Evolutionary conservation across 2,888 invertebrate species (phyloP), one percentile per base, ranked within the genome.

Genomic region (Ptychoptera albimana): DNA sequence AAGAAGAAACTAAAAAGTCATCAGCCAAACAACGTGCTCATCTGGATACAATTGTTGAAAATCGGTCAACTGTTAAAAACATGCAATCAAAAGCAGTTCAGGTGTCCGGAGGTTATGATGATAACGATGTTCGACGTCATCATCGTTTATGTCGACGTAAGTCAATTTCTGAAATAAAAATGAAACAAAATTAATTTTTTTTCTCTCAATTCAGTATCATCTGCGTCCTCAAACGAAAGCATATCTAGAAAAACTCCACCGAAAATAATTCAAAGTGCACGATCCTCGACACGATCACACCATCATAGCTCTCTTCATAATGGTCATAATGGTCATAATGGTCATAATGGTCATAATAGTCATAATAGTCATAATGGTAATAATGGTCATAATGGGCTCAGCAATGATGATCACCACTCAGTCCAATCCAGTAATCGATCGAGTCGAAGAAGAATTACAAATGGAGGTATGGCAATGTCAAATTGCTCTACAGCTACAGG

Each of bases 41-140:
- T 11, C 53, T 66, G 29, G 64, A 63, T 43, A 65, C 66, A 31
- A 66, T 66, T 31, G 61, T 61, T 44, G 64, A 65, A 47, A 61
- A 60, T 47, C 51, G 54, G 2, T 44, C 45, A 12, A 39, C 46
- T 8, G 42, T 42, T 36, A 35, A 16, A 23, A 16, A 29, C 2
- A 48, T 48, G 48, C 44, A 48, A 37, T 46, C 46, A 10, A 48
- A 48, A 37, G 48, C 40, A 8, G 44, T 48, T 30, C 48, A 48
- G 40, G 48, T 48, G 10, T 48, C 48, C 30, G 38, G 45, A 16
- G 42, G 42, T 30, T 46, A 39, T 31, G 43, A 37, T n/a, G 45
- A 46, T 12, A 46, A 37, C 39, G 42, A 46, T 11, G 15, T 32
- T 15, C 44, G 48, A 9, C 40, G 39, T 35, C 34, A 40, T 9